Evolutionary conservation across 2,797 vertebrate species (phyloP), one percentile per base, ranked within the genome.

Genomic region (Anguilla marmorata): DNA sequence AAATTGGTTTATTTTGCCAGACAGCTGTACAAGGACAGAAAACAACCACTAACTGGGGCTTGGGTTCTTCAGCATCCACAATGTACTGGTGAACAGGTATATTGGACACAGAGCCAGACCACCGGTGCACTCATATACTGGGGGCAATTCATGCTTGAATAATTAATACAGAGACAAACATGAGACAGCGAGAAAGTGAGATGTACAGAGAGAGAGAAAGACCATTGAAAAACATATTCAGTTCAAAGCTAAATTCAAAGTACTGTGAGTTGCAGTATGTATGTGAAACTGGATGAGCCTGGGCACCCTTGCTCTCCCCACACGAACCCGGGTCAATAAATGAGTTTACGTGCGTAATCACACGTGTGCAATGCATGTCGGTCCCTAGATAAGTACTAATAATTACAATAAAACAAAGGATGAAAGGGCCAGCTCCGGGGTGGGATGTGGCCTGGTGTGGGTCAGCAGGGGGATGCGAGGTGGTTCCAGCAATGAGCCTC

Each of bases 1-100:
- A 84, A 72, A 89, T 72, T 41, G 90, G 88, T 89, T 88, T 89
- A 87, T 86, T 88, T 63, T 86, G 86, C 50, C 90, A 87, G 30
- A 50, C 33, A 41, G 90, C 85, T 87, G 74, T 88, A 79, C 37
- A 56, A 82, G 33, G 80, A 85, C 48, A 83, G 2, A 19, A 66
- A 89, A 88, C 79, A 1, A 86, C 82, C 1, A 86, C 84, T 84
- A 72, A 72, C 74, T 12, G 60, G 60, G 74, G n/a, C 33, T 41
- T 27, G 58, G 85, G 85, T 72, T 85, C 60, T 88, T 87, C 84
- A 89, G 30, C 84, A 87, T 88, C 85, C 90, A 89, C 88, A 91
- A 90, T 89, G 91, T 91, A 89, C 88, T 82, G 58, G 45, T 66
- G 85, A 66, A 86, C 72, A 63, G 58, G 79, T 84, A 85, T 50